Conservation (phyloP, 2,113 vertebrate species). For the Myotis yumanensis region DNA sequence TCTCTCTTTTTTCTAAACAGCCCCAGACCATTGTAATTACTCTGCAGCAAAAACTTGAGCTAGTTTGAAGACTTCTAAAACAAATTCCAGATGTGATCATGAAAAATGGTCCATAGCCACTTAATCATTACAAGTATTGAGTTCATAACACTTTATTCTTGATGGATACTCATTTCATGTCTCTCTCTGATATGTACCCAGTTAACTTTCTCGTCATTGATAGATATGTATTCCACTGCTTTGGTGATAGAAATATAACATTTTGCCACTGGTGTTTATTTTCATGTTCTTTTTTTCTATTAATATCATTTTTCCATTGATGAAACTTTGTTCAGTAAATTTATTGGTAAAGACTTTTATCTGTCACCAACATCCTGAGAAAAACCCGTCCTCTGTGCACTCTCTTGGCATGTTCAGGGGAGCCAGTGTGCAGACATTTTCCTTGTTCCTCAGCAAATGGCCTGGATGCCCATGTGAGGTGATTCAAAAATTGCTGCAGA, state of each 20-base stretch:
- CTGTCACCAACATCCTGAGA: neutral
- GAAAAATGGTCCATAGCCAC: slow-evolving; percentile 24
- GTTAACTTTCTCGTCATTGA: slow-evolving; percentile 15
- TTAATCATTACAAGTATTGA: slow-evolving; percentile 39
- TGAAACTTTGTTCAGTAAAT: slow-evolving; percentile 35
- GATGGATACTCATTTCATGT: slow-evolving; percentile 43
- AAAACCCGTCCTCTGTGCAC: neutral
- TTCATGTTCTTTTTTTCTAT: slow-evolving; percentile 12
- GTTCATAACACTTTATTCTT: slow-evolving; percentile 37
- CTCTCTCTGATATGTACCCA: neutral
- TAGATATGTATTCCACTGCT: neutral
- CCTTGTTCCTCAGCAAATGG: neutral
- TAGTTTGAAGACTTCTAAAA: slow-evolving; percentile 39
- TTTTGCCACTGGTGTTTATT: slow-evolving; percentile 37
- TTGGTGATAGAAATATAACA: neutral
- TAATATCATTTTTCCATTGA: slow-evolving; percentile 41
- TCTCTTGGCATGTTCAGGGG: neutral
- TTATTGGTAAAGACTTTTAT: neutral
- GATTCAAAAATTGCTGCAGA: neutral
- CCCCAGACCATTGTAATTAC: neutral
- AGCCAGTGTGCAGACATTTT: neutral
- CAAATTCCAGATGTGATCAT: neutral
- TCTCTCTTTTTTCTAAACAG: neutral
- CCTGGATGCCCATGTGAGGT: neutral
- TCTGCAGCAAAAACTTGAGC: slow-evolving; percentile 12